Conservation (phyloP, 2,888 invertebrate species). For the Eristalis pertinax region DNA sequence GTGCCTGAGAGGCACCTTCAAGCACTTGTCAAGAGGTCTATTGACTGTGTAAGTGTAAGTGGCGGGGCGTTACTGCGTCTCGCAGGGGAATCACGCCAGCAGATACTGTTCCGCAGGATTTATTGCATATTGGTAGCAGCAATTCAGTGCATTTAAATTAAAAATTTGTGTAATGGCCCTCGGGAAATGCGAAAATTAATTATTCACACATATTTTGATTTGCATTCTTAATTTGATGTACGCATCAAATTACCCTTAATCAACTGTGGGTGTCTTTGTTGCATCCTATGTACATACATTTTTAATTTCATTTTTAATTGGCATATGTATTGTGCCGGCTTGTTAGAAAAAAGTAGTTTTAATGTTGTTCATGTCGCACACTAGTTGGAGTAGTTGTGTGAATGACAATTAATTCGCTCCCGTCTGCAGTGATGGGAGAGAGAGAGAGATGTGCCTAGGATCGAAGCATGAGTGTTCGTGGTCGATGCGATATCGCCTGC, state of each 20-base stretch:
- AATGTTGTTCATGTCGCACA: no score
- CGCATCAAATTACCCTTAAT: background rate
- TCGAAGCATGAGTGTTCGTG: no score
- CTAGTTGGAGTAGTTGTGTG: no score
- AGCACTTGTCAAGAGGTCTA: slow-evolving; percentile 57
- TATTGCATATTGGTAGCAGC: background rate
- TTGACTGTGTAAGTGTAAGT: slow-evolving; percentile 68
- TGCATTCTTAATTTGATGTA: background rate
- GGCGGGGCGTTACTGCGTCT: slow-evolving; percentile 33
- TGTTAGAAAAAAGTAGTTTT: no score
- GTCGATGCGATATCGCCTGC: no score
- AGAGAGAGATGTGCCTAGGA: no score
- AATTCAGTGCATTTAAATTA: background rate
- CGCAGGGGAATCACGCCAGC: background rate
- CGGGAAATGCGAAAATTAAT: background rate
- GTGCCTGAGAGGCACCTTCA: slow-evolving; percentile 35
- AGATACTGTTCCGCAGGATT: background rate
- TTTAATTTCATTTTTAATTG: background rate
- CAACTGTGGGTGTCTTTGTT: background rate
- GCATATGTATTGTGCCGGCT: background rate
- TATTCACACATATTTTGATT: background rate
- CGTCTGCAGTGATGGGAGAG: no score
- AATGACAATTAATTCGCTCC: no score
- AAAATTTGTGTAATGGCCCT: background rate
- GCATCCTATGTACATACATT: background rate